These are phyloP conservation scores for Coracopsis vasa DNA, from an alignment of 2,113 vertebrate genomes.

Conservation along the genomic window DNA sequence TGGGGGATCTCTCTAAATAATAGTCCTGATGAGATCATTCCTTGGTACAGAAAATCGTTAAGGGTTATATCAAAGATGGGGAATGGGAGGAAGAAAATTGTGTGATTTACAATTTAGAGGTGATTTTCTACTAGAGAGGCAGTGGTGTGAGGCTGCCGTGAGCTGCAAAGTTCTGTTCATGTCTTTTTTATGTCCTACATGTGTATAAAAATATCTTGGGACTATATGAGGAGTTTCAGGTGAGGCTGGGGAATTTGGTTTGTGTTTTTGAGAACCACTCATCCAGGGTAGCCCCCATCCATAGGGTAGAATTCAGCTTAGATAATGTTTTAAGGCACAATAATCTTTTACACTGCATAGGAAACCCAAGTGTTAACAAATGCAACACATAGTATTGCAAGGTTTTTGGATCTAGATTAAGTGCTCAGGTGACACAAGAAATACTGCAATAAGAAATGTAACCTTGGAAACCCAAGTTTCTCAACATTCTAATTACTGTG, in stretches of 20 bases:
- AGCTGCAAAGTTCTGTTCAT: neutral
- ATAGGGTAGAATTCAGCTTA: neutral
- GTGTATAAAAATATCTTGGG: neutral
- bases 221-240: neutral
- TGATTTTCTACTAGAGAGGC: neutral
- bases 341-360: neutral
- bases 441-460: neutral
- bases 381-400: neutral
- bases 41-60: neutral
- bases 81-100: neutral
- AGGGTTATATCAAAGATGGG: fast-evolving
- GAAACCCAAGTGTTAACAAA: neutral
- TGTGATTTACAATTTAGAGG: neutral
- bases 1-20: neutral
- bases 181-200: neutral
- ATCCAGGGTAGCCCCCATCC: neutral
- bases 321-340: neutral
- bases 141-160: neutral
- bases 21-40: neutral
- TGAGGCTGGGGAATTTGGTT: neutral
- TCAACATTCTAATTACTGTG: neutral
- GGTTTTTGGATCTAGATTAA: neutral
- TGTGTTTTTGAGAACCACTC: neutral
- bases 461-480: neutral
- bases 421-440: neutral